These are phyloP conservation scores for Nipponia nippon DNA, from an alignment of 2,113 vertebrate genomes.

Conservation along the genomic window DNA sequence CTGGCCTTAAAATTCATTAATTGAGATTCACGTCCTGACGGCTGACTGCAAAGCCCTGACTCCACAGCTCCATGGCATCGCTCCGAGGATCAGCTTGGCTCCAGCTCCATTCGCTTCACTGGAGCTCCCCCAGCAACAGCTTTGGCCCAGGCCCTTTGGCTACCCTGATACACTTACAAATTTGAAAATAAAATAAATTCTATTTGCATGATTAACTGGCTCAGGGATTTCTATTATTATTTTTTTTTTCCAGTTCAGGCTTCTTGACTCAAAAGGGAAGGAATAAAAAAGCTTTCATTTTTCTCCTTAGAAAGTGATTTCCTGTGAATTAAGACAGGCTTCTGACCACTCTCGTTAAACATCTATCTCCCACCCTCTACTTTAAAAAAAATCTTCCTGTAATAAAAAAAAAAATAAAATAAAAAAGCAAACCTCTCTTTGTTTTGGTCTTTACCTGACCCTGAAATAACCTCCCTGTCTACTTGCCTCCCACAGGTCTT, in stretches of 20 bases:
- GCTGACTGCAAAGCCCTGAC: slow-evolving; percentile 4
- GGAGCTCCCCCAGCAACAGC: slow-evolving; percentile 43
- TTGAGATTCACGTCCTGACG: not conserved
- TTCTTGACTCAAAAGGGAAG: slow-evolving; percentile 31
- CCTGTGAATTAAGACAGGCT: slow-evolving; percentile 60
- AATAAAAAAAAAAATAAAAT: slow-evolving; percentile 31
- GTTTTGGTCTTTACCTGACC: slow-evolving; percentile 65
- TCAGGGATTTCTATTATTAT: not conserved
- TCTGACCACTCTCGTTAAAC: slow-evolving; percentile 51
- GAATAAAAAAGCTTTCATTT: slow-evolving; percentile 16
- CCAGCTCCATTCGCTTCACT: not conserved
- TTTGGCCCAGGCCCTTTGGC: slow-evolving; percentile 53
- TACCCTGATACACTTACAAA: slow-evolving; percentile 15
- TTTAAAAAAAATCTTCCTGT: slow-evolving; percentile 49
- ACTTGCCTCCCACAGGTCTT: slow-evolving; percentile 50
- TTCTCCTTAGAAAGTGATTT: slow-evolving; percentile 61
- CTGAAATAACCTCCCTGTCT: slow-evolving; percentile 53
- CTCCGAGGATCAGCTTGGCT: slow-evolving; percentile 52
- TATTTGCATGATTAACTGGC: slow-evolving; percentile 56
- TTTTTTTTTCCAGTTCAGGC: not conserved
- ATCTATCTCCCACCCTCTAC: slow-evolving; percentile 32
- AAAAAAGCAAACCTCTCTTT: slow-evolving; percentile 14
- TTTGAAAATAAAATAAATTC: slow-evolving; percentile 48
- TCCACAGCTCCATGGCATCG: not conserved
- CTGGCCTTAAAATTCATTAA: slow-evolving; percentile 7